Base-by-base conservation (phyloP, 2,797 vertebrate genomes). In the Crypturellus tataupa region DNA sequence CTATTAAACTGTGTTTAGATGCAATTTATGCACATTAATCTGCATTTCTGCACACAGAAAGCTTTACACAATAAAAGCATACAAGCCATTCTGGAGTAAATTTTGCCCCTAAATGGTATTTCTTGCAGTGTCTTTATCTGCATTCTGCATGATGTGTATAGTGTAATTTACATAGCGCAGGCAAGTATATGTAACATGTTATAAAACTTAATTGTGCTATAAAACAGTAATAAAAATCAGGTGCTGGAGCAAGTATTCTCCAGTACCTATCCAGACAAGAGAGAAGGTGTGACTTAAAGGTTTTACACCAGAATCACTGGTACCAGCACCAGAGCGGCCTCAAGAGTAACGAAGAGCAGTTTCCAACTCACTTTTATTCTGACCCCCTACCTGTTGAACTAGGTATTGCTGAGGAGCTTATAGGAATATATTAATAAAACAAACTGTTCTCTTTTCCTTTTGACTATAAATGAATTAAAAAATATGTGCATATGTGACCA, bases 21-120 rank as follows among this genome's bases (percentile, higher is more conserved):
- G 25, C 37, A 55, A 37, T 81, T 73, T 73, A 23, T 63, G 49
- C 63, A 63, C 63, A 60, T 40, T 9, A 35, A 2, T 62, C 65
- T 69, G 37, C 25, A 39, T 37, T 89, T 75, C 70, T 80, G 59
- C 39, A 23, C 5, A 7, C 29, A 80, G 69, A 76, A 71, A 78
- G 47, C 64, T 17, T 84, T 75, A 39, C 19, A 65, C 5, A 12
- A 40, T 9, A 62, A 55, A 76, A 84, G n/a, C 56, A 51, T n/a
- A 80, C 19, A 76, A 55, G 67, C 10, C 37, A 46, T 72, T 85
- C 65, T 79, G 73, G 39, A 94, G 39, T 69, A 88, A 78, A 88
- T 90, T 85, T 93, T 90, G 27, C 25, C 20, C 87, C 35, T 81
- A 70, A 72, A 73, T 88, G 9, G 72, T 83, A n/a, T 88, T 91